Conservation (phyloP, 2,113 vertebrate species). For the Typhlomys cinereus region DNA sequence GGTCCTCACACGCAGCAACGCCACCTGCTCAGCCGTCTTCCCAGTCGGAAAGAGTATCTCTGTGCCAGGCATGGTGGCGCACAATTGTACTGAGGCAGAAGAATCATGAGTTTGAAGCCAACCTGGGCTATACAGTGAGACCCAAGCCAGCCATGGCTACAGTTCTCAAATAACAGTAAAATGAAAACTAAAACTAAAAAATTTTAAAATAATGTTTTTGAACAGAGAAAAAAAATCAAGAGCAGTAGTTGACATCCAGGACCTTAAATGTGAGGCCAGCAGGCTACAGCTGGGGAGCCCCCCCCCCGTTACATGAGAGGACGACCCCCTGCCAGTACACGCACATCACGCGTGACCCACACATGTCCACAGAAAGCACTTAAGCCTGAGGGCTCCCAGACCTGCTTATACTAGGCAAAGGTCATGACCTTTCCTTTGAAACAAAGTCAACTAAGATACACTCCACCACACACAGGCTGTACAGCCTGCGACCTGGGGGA, state of each 20-base stretch:
- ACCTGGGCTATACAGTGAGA: too few species aligned
- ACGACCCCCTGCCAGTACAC: too few species aligned
- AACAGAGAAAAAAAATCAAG: neutral
- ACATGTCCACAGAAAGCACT: neutral
- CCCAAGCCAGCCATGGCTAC: neutral
- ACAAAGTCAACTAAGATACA: neutral
- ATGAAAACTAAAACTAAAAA: neutral
- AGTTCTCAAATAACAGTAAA: neutral
- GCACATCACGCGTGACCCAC: neutral
- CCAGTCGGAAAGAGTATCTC: neutral
- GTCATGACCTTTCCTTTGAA: neutral
- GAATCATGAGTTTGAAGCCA: too few species aligned
- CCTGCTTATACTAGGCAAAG: constrained; percentile 5
- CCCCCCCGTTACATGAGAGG: too few species aligned
- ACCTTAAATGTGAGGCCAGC: neutral
- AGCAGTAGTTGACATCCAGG: neutral
- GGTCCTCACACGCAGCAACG: neutral
- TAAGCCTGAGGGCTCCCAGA: too few species aligned
- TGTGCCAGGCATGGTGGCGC: too few species aligned
- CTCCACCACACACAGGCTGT: too few species aligned
- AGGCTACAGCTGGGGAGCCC: too few species aligned
- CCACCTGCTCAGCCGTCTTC: neutral
- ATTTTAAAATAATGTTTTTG: neutral
- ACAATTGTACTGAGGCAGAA: too few species aligned
- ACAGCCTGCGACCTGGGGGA: too few species aligned